Percentiles rank a stretch among this genome's conserved stretches.
phyloP scores from a whole-genome alignment of 2,888 invertebrate genomes.

The Apodemia mormo region DNA sequence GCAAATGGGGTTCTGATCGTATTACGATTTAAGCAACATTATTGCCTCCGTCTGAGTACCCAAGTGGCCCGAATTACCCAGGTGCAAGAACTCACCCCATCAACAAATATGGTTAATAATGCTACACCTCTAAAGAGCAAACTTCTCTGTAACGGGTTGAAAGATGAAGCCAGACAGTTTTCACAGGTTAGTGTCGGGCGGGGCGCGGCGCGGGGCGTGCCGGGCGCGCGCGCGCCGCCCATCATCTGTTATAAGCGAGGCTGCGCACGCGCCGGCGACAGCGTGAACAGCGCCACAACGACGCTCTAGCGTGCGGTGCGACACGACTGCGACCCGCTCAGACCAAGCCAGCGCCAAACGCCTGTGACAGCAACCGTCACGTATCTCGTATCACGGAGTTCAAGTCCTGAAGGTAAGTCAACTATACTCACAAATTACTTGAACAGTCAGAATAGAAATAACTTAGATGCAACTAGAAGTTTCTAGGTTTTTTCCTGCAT shows the following conservation, averaged over 20 bases:
- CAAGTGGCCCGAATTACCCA: not conserved
- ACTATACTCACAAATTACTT: not conserved
- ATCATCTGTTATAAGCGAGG: conserved; percentile 58
- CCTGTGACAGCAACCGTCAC: conserved; percentile 18
- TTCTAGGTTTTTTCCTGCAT: no score
- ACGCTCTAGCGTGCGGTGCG: conserved; percentile 46
- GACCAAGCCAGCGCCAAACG: conserved; percentile 30
- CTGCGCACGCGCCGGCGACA: conserved; percentile 46
- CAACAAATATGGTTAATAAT: not conserved
- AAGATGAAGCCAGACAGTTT: conserved; percentile 12
- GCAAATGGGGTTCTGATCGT: no score
- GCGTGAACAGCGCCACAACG: conserved; percentile 53
- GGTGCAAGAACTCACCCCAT: not conserved
- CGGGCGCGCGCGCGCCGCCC: conserved; percentile 64
- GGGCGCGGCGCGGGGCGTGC: conserved; percentile 62
- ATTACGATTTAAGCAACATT: no score
- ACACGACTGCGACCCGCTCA: conserved; percentile 42
- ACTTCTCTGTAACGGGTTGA: not conserved
- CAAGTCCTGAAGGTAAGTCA: conserved; percentile 33
- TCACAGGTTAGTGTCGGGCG: conserved; percentile 41
- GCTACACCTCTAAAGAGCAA: not conserved
- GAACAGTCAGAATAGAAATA: not conserved
- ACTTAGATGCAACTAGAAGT: not conserved
- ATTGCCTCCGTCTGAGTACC: no score
- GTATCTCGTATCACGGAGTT: conserved; percentile 26